Base-by-base conservation (phyloP, 1,140 invertebrate species). In the Aphidius gifuensis region DNA sequence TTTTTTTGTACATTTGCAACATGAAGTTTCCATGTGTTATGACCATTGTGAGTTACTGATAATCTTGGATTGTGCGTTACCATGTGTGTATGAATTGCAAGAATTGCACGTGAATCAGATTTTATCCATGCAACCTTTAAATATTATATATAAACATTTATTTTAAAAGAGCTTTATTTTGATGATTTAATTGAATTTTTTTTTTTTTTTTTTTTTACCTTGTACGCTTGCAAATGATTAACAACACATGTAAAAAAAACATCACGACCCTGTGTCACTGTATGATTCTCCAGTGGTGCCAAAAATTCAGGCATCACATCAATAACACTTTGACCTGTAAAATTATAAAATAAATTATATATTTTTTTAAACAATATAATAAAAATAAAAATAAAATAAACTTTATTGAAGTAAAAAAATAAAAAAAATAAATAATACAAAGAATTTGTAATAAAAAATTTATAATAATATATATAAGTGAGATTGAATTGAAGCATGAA, bases 111-210 rank as follows among this genome's bases (percentile, higher is more conserved):
- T 6, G 91, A 89, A 79, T 94, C 92, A 6, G 91, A 91, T 77
- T 94, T 93, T 73, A 95, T 92, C 93, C 92, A 95, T 51, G 91
- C 92, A 67, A 95, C 91, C 92, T 94, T 75, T 54, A 82, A 82
- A 66, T 69, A 68, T 47, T 53, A 11, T 40, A 54, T 55, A 45
- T 53, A 42, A 46, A 53, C 45, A 32, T 32, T 1, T 32, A 32
- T 32, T 1, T 32, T 60, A 9, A n/a, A 5, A 42, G 9, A 32
- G 23, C 16, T 16, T 16, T 16, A 16, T 16, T 45, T 45, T 45
- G 44, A 11, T 45, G 44, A 45, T 16, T 16, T 16, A 16, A 16
- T 16, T 16, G 16, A 16, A n/a, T n/a, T 16, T 16, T 16, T 16
- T 16, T 16, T 16, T 16, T 1, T 16, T 16, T 16, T 16, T 16